Evolutionary conservation across 2,888 invertebrate species (phyloP), one percentile per base, ranked within the genome.

Genomic region (Leptopilina syphax): DNA sequence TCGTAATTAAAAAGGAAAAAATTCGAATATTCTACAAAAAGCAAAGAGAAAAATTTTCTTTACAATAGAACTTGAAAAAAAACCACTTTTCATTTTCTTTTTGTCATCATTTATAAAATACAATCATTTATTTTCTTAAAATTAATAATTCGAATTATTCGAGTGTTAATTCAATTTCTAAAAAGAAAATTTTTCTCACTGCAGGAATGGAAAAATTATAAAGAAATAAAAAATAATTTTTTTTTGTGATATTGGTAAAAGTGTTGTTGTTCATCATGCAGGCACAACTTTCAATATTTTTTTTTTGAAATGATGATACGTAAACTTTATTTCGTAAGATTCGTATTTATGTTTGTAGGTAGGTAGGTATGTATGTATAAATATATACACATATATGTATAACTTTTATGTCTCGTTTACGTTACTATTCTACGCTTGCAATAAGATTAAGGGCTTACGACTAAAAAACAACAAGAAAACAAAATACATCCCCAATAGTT

Each of bases 331-430:
- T 86, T 86, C 82, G 73, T 84, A 83, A 85, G 80, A 84, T 84
- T 85, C 80, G 82, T 80, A 82, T 77, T 50, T 70, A 70, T 70
- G 70, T 70, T 70, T 85, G 78, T 73, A 80, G 79, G 79, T 80
- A 79, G 77, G 82, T 82, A 83, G 77, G 77, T 85, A 85, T 80
- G 82, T 85, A 85, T 87, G 84, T 87, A 87, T 85, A 86, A 85
- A 86, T 86, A 87, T 87, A 86, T 87, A 87, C 84, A 85, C 83
- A 83, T 83, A 83, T 84, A 84, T 87, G 81, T 83, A 84, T 85
- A 85, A 83, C 77, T 86, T 80, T 83, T 82, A 80, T 77, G 73
- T 54, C 66, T 73, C 77, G n/a, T 24, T 77, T 77, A 34, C 65
- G 77, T 77, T 65, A 76, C 84, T 86, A 83, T 77, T 73, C 73